phyloP scores from a whole-genome alignment of 2,113 vertebrate species.

The Myotis lucifugus region DNA sequence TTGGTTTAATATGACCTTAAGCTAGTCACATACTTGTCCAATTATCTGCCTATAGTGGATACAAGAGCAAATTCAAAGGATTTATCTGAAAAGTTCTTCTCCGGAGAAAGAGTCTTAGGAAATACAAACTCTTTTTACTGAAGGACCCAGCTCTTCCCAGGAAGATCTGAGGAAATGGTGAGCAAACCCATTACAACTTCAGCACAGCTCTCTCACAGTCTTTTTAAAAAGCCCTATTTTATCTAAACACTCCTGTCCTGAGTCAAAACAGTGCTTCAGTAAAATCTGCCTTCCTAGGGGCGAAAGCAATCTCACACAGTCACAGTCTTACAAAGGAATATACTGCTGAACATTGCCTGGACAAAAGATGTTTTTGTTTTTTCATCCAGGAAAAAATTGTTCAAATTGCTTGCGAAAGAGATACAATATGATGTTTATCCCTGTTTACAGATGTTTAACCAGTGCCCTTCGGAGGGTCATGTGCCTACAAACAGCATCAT shows the following conservation, averaged over 20 bases:
- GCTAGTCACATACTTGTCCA: neutral
- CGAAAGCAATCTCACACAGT: conserved; percentile 44
- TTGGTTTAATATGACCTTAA: neutral
- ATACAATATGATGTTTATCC: conserved; percentile 71
- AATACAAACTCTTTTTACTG: conserved; percentile 56
- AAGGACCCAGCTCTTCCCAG: conserved; percentile 46
- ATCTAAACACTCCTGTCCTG: conserved; percentile 31
- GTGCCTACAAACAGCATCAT: conserved; percentile 67
- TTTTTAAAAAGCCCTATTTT: conserved; percentile 1
- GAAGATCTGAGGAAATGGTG: conserved; percentile 35
- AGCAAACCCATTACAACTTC: neutral
- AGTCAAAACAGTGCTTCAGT: conserved; percentile 66
- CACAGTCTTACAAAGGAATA: conserved; percentile 25
- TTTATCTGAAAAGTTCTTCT: conserved; percentile 56
- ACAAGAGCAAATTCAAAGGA: neutral
- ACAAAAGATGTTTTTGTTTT: conserved; percentile 52
- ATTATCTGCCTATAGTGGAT: neutral
- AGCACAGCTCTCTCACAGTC: neutral
- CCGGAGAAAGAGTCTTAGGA: conserved; percentile 44
- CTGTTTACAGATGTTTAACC: conserved; percentile 81
- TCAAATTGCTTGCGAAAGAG: conserved; percentile 72
- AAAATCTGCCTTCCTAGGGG: conserved; percentile 54
- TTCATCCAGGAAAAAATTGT: conserved; percentile 63
- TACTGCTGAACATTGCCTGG: conserved; percentile 1
- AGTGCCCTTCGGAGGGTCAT: conserved; percentile 70